Percentiles rank a stretch among this genome's conserved stretches.
Conservation (phyloP, 2,113 vertebrate species). For the Hippocampus zosterae region DNA sequence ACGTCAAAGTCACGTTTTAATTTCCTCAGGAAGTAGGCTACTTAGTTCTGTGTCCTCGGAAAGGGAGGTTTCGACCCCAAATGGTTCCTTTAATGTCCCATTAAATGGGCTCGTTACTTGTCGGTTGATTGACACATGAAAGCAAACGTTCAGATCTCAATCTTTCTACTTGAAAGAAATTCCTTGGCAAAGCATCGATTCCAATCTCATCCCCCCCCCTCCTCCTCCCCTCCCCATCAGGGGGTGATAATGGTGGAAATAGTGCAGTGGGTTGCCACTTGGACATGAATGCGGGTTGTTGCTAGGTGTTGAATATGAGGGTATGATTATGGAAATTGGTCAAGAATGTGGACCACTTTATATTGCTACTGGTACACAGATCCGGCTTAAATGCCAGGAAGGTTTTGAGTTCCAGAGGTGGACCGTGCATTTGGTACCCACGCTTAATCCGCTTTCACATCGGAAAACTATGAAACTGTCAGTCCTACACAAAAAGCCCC, state of each 20-base stretch:
- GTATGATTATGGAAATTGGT: neutral
- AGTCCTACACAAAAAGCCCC: too few relatives aligned
- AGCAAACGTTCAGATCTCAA: slow-evolving; percentile 1
- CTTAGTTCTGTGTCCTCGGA: neutral
- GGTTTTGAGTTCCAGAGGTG: too few relatives aligned
- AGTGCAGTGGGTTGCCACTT: neutral
- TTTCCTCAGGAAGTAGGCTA: neutral
- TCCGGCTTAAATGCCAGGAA: neutral
- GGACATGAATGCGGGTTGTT: neutral
- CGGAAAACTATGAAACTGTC: too few relatives aligned
- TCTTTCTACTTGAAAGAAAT: slow-evolving; percentile 3
- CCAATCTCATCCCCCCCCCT: neutral
- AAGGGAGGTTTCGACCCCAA: neutral
- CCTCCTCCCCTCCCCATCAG: neutral
- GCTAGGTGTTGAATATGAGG: neutral
- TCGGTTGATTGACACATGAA: slow-evolving; percentile 1
- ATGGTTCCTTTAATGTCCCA: neutral
- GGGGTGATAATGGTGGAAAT: neutral
- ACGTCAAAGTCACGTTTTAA: neutral
- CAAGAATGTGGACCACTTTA: neutral
- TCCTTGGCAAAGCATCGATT: slow-evolving; percentile 2
- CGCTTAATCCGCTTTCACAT: too few relatives aligned
- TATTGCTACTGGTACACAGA: neutral
- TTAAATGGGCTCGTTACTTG: neutral
- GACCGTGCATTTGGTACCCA: too few relatives aligned